Conservation (phyloP, 64 coral and sea anemone species). For the Pachyseris speciosa region DNA sequence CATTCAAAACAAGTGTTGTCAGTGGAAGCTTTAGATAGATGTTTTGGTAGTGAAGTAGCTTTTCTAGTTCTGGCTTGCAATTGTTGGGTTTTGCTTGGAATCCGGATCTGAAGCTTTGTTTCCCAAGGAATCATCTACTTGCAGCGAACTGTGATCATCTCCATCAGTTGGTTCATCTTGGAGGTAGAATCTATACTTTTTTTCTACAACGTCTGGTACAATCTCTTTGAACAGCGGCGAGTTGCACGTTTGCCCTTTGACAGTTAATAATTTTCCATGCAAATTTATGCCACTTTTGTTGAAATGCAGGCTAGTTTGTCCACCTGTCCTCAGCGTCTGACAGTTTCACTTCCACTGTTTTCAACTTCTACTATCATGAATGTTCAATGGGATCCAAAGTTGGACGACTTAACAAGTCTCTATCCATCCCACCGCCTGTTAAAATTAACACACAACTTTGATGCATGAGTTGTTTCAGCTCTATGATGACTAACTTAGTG, state of each 20-base stretch:
- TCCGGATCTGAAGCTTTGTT: conserved; percentile 40
- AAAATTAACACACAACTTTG: background rate
- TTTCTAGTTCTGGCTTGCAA: conserved; percentile 3
- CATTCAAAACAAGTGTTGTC: too few species aligned
- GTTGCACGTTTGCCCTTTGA: background rate
- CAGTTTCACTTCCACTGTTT: background rate
- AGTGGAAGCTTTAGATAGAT: too few species aligned
- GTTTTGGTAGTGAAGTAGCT: too few species aligned
- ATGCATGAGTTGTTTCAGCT: background rate
- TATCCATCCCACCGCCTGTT: background rate
- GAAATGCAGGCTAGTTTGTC: background rate
- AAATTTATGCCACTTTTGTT: background rate
- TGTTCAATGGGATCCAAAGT: background rate
- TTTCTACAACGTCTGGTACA: conserved; percentile 3
- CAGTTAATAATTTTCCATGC: background rate
- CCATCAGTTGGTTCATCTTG: conserved; percentile 44
- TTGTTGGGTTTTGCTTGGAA: conserved; percentile 65
- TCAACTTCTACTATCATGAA: background rate
- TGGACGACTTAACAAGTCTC: background rate
- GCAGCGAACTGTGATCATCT: background rate
- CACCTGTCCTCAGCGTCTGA: background rate
- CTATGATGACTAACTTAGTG: background rate
- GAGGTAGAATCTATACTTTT: conserved; percentile 1
- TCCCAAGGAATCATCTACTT: background rate
- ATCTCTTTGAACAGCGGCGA: background rate